Conservation (phyloP, 2,888 invertebrate genomes). For the Ommatoiulus sabulosus region DNA sequence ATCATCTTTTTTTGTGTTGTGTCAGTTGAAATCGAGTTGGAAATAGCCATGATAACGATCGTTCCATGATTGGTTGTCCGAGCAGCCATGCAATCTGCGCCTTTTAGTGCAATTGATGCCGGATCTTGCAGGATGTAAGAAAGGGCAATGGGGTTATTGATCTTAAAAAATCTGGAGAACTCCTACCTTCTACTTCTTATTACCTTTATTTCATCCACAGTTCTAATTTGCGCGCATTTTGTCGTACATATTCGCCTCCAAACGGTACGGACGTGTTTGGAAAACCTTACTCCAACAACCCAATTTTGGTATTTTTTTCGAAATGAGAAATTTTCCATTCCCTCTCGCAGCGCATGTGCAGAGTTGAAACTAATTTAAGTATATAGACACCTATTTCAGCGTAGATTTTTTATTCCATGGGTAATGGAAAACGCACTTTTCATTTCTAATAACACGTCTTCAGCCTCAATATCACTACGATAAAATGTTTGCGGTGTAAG, state of each 20-base stretch:
- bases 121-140: too few species aligned
- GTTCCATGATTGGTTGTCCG: too few species aligned
- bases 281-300: neutral
- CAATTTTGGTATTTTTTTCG: neutral
- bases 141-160: neutral
- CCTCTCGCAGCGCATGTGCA: neutral
- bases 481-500: constrained; percentile 31
- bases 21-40: too few species aligned
- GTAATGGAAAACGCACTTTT: neutral
- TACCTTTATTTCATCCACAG: neutral
- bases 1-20: too few species aligned
- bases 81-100: too few species aligned
- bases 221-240: neutral
- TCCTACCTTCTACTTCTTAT: neutral
- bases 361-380: neutral
- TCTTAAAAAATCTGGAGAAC: neutral
- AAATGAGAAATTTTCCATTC: neutral
- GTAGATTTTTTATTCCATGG: neutral
- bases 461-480: constrained; percentile 29
- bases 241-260: neutral
- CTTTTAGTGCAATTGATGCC: too few species aligned
- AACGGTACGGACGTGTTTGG: neutral
- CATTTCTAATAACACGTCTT: constrained; percentile 14
- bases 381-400: neutral
- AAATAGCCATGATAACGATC: too few species aligned